These are phyloP conservation scores for Chrysodeixis includens DNA, from an alignment of 2,888 invertebrate species.

Conservation along the genomic window DNA sequence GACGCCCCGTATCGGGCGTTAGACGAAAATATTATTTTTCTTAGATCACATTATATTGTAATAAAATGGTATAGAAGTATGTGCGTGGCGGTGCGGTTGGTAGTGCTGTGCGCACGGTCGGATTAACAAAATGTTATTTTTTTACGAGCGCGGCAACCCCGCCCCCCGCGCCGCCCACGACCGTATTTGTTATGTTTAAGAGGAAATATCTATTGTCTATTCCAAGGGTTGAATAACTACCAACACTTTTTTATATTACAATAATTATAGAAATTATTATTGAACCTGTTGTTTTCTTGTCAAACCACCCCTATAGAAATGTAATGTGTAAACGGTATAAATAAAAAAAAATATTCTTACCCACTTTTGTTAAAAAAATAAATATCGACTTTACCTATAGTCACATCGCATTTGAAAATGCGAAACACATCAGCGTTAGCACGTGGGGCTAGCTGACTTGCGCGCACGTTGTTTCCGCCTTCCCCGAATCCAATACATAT, in stretches of 20 bases:
- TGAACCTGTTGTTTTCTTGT: constrained; percentile 78
- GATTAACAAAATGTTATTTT: constrained; percentile 81
- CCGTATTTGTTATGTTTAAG: constrained; percentile 89
- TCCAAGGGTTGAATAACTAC: constrained; percentile 87
- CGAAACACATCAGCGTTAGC: too few species aligned
- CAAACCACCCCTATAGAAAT: background rate
- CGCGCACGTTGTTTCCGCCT: too few species aligned
- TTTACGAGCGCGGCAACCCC: constrained; percentile 77
- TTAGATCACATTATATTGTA: constrained; percentile 89
- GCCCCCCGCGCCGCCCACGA: constrained; percentile 57
- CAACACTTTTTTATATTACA: constrained; percentile 90
- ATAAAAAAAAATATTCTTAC: too few species aligned
- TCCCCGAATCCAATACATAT: too few species aligned
- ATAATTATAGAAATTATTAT: constrained; percentile 90
- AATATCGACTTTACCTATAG: too few species aligned
- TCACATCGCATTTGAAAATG: too few species aligned
- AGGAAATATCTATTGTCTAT: constrained; percentile 89
- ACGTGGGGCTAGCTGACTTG: too few species aligned
- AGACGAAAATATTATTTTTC: constrained; percentile 89
- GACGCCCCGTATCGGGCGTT: constrained; percentile 79
- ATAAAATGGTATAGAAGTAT: constrained; percentile 84
- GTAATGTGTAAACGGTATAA: too few species aligned
- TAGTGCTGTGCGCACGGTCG: constrained; percentile 63
- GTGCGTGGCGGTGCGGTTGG: constrained; percentile 57
- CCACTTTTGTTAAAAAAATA: too few species aligned